Evolutionary conservation across 2,888 invertebrate genomes (phyloP).

Genomic region (Ichneumoninae sp.): DNA sequence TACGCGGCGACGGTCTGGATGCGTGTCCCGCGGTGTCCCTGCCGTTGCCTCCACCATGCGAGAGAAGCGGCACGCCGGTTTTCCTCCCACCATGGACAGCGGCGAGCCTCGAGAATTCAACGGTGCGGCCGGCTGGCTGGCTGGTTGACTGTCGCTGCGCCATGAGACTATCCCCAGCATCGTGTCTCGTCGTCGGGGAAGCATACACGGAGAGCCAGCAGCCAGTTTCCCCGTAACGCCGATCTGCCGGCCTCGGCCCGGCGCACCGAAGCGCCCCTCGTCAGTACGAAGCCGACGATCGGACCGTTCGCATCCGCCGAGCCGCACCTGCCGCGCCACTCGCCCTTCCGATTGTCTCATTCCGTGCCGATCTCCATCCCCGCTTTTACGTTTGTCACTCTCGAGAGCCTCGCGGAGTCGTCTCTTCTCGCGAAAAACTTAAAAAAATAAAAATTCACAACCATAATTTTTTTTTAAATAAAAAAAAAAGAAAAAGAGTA

Average conservation of each 20-base stretch:
- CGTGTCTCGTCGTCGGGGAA: constrained; percentile 59
- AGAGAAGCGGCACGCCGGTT: constrained; percentile 57
- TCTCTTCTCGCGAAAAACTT: constrained; percentile 6
- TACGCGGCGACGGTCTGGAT: constrained; percentile 25
- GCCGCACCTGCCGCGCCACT: constrained; percentile 55
- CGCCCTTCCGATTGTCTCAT: constrained; percentile 36
- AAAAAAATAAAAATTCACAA: not conserved
- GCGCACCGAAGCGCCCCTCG: constrained; percentile 70
- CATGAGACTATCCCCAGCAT: constrained; percentile 65
- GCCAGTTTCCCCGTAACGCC: constrained; percentile 66
- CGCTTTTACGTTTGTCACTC: not conserved
- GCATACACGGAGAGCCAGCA: constrained; percentile 24
- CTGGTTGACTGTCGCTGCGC: constrained; percentile 63
- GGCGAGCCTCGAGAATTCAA: constrained; percentile 56
- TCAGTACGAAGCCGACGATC: constrained; percentile 83
- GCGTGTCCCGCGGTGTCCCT: constrained; percentile 23
- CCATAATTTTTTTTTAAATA: not conserved
- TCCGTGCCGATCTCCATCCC: not conserved
- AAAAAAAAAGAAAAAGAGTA: not conserved
- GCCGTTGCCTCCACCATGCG: constrained; percentile 41
- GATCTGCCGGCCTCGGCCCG: constrained; percentile 69
- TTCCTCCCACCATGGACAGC: constrained; percentile 60
- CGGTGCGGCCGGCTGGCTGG: constrained; percentile 60
- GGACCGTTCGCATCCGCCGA: constrained; percentile 77
- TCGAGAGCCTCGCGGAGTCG: not conserved